Conservation (phyloP, 2,113 vertebrate species). For the Ptilonorhynchus violaceus region DNA sequence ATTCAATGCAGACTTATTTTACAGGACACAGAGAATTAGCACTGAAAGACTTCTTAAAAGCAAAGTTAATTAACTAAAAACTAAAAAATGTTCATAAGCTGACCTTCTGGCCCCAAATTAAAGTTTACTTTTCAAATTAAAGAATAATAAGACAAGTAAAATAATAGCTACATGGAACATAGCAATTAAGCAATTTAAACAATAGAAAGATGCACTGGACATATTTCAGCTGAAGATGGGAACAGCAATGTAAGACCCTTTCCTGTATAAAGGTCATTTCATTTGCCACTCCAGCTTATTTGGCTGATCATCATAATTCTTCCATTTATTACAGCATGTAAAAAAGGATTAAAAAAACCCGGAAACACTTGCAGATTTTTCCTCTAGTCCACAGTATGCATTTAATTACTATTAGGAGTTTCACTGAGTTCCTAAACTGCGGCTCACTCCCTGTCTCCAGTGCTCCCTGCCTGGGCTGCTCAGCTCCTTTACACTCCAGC, state of each 20-base stretch:
- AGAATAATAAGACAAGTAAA: background rate
- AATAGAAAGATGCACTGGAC: background rate
- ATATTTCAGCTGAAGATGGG: background rate
- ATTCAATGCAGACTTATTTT: background rate
- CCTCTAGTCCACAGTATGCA: rapidly evolving
- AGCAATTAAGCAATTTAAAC: background rate
- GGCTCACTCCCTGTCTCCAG: background rate
- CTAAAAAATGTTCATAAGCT: background rate
- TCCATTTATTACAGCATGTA: background rate
- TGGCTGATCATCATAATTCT: background rate
- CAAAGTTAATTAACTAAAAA: background rate
- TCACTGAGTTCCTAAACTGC: background rate
- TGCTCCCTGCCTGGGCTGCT: background rate
- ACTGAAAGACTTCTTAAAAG: background rate
- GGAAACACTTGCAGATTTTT: background rate
- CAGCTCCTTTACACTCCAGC: background rate
- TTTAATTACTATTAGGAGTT: background rate
- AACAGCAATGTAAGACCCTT: background rate
- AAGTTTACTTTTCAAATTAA: background rate
- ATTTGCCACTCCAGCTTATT: background rate
- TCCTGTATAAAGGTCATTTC: background rate
- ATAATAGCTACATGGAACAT: background rate
- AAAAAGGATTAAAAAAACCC: background rate
- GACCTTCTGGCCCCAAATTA: background rate
- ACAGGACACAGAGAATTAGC: background rate